Evolutionary conservation across 1,140 invertebrate species (phyloP).

Genomic region (Diuraphis noxia): DNA sequence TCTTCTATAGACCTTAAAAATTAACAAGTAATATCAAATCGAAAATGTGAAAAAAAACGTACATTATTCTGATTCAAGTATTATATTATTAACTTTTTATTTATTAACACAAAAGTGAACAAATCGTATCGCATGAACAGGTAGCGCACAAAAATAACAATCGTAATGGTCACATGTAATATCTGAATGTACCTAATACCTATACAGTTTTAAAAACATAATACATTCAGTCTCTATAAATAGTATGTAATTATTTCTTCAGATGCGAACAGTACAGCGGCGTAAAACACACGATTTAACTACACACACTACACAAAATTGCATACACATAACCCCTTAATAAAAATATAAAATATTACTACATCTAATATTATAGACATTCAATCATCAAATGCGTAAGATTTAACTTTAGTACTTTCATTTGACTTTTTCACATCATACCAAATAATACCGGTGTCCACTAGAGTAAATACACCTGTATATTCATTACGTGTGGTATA

Average conservation of each 20-base stretch:
- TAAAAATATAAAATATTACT: neutral
- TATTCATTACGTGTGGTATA: neutral
- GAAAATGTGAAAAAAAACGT: neutral
- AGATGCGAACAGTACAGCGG: neutral
- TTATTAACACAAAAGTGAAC: neutral
- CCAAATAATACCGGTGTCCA: too few species aligned
- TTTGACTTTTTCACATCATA: neutral
- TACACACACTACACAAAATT: neutral
- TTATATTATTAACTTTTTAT: neutral
- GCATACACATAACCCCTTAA: neutral
- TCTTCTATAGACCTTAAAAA: neutral
- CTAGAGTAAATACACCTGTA: too few species aligned
- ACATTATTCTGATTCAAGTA: neutral
- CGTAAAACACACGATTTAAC: neutral
- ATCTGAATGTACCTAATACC: too few species aligned
- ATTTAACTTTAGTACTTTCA: neutral
- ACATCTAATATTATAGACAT: too few species aligned
- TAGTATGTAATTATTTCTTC: neutral
- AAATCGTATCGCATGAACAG: neutral
- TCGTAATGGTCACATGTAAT: neutral
- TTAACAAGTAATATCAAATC: neutral
- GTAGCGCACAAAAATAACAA: neutral
- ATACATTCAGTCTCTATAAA: neutral
- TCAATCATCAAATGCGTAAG: neutral
- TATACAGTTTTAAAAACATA: neutral